Conservation (phyloP, 2,113 vertebrate species). For the Stegastes partitus region DNA sequence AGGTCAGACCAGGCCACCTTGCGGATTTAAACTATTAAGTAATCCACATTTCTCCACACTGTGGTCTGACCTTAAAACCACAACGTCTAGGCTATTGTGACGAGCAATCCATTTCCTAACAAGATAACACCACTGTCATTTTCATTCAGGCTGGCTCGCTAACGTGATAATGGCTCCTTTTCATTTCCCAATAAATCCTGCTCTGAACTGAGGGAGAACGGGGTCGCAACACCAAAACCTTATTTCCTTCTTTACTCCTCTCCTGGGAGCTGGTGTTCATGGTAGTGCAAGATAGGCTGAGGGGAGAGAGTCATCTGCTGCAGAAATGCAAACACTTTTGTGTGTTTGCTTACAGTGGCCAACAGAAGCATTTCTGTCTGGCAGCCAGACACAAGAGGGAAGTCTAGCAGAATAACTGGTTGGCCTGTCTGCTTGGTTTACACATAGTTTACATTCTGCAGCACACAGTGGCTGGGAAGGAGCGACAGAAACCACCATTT, state of each 20-base stretch:
- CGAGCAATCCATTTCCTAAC: slow-evolving; percentile 1
- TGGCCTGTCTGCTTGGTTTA: not conserved
- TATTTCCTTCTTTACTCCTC: slow-evolving; percentile 27
- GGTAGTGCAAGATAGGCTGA: not conserved
- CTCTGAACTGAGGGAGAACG: not conserved
- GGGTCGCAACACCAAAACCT: not conserved
- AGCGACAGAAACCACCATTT: not conserved
- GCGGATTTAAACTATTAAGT: slow-evolving; percentile 27
- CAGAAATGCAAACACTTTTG: not conserved
- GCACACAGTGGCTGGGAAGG: not conserved
- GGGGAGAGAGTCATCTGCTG: not conserved
- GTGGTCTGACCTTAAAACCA: slow-evolving; percentile 22
- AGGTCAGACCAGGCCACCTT: not conserved
- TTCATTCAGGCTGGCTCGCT: not conserved
- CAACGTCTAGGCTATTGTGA: slow-evolving; percentile 21
- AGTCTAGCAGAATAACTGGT: slow-evolving; percentile 13
- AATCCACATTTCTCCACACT: slow-evolving; percentile 3
- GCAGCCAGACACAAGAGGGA: slow-evolving; percentile 10
- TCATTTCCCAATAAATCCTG: slow-evolving; percentile 31
- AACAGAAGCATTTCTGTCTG: slow-evolving; percentile 1
- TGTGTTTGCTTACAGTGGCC: not conserved
- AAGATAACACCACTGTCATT: slow-evolving; percentile 31
- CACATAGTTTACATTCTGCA: slow-evolving; percentile 8
- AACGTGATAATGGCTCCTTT: slow-evolving; percentile 10
- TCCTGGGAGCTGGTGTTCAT: not conserved